phyloP scores from a whole-genome alignment of 2,888 invertebrate species.

The Saturnia pavonia region DNA sequence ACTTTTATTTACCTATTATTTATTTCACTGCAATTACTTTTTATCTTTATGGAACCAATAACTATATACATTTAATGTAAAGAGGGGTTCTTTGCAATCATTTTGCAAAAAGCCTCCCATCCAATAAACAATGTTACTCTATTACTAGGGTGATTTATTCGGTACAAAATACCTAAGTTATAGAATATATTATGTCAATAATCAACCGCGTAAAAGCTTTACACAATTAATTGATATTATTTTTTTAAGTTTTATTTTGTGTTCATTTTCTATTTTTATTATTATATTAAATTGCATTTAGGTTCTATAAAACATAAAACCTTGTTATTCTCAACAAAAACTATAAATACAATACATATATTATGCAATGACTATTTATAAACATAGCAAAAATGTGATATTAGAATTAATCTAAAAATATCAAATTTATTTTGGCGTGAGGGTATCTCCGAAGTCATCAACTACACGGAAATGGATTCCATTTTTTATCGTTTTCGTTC shows the following conservation, averaged over 20 bases:
- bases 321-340: not conserved
- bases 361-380: not conserved
- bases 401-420: not conserved
- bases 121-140: conserved; percentile 15
- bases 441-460: conserved; percentile 9
- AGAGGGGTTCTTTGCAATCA: conserved; percentile 21
- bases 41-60: conserved; percentile 24
- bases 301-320: not conserved
- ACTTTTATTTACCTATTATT: conserved; percentile 16
- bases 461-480: conserved; percentile 61
- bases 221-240: not conserved
- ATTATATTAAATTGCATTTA: not conserved
- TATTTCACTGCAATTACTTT: conserved; percentile 21
- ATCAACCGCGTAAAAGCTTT: not conserved
- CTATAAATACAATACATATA: not conserved
- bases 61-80: conserved; percentile 22
- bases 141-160: conserved; percentile 17
- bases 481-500: conserved; percentile 70
- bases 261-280: not conserved
- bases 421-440: conserved; percentile 7
- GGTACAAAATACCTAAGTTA: not conserved
- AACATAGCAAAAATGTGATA: not conserved
- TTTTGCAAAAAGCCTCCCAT: conserved; percentile 21
- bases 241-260: not conserved
- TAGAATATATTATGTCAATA: not conserved